Evolutionary conservation across 2,797 vertebrate species (phyloP).

Genomic region (Siniperca obscura): DNA sequence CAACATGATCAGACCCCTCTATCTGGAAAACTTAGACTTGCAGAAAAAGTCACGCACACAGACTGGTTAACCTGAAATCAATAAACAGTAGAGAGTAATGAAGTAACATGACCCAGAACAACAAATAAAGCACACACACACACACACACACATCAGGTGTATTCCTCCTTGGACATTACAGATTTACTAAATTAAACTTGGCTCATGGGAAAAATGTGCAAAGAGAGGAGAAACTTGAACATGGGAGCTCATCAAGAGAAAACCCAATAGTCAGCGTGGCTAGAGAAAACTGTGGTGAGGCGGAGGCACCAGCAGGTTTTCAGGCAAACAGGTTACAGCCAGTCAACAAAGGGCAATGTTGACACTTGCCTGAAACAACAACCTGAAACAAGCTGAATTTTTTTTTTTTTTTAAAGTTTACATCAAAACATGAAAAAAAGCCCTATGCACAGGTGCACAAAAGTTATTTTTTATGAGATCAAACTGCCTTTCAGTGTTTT

Average conservation of each 20-base stretch:
- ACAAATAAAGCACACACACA: neutral
- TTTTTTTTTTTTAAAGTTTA: no score
- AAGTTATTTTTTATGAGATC: neutral
- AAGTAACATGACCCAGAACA: neutral
- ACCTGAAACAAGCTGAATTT: neutral
- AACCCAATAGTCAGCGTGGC: constrained; percentile 65
- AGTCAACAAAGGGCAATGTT: neutral
- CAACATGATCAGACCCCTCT: constrained; percentile 15
- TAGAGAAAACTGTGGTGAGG: constrained; percentile 71
- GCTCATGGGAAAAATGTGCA: constrained; percentile 33
- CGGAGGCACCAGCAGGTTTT: neutral
- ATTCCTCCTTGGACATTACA: neutral
- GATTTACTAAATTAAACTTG: neutral
- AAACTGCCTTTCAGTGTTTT: constrained; percentile 9
- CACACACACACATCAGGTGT: neutral
- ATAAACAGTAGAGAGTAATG: neutral
- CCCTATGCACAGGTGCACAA: constrained; percentile 5
- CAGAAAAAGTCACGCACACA: neutral
- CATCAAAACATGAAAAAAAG: neutral
- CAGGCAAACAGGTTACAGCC: neutral
- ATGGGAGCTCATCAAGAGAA: constrained; percentile 82
- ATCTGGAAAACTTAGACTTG: neutral
- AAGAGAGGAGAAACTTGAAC: constrained; percentile 82
- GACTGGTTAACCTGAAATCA: neutral
- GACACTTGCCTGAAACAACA: neutral